phyloP scores from a whole-genome alignment of 1,140 invertebrate genomes.

The Lepidurus couesii region DNA sequence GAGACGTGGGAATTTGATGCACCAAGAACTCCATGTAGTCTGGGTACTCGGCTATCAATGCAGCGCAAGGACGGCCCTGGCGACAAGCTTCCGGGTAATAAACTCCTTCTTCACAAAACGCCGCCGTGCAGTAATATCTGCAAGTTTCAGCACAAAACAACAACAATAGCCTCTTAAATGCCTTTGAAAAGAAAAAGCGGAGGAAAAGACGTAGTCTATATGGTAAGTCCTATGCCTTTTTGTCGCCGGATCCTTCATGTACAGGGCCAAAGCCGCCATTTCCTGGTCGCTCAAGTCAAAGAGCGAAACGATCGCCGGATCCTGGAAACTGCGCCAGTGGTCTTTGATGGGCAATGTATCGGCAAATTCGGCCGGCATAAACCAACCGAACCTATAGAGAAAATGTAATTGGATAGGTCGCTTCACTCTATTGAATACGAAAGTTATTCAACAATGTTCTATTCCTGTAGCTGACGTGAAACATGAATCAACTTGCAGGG shows the following conservation, averaged over 20 bases:
- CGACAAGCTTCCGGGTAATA: slow-evolving; percentile 53
- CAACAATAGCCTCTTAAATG: background rate
- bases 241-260: slow-evolving; percentile 35
- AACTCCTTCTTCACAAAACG: slow-evolving; percentile 52
- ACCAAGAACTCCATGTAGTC: slow-evolving; percentile 36
- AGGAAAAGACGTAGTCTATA: background rate
- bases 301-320: slow-evolving; percentile 43
- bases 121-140: slow-evolving; percentile 50
- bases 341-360: slow-evolving; percentile 41
- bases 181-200: background rate
- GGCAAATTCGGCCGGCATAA: slow-evolving; percentile 49
- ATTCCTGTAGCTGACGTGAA: background rate
- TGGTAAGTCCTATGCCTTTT: slow-evolving; percentile 34
- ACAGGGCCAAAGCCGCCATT: slow-evolving; percentile 33
- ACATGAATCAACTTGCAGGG: background rate
- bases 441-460: background rate
- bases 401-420: slow-evolving; percentile 13
- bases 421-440: no score
- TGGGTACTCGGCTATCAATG: slow-evolving; percentile 53
- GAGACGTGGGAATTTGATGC: slow-evolving; percentile 51
- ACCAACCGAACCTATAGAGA: slow-evolving; percentile 61
- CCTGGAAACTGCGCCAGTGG: slow-evolving; percentile 51
- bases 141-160: background rate
- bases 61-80: slow-evolving; percentile 48
- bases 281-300: slow-evolving; percentile 47